Evolutionary conservation across 2,113 vertebrate genomes (phyloP).

Genomic region (Ctenodactylus gundi): DNA sequence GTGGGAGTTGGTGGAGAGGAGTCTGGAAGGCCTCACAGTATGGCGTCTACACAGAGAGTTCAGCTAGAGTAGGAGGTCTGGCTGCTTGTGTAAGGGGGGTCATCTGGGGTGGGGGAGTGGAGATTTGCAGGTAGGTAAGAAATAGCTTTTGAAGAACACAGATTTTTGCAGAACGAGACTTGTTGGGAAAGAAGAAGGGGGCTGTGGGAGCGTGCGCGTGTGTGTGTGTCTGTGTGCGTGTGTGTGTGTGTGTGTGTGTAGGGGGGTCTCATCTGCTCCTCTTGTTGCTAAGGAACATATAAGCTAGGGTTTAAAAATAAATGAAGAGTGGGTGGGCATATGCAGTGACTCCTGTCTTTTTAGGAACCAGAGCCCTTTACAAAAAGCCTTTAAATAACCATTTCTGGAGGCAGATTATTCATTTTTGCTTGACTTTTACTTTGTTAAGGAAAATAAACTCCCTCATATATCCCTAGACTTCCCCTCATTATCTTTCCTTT

Average conservation of each 20-base stretch:
- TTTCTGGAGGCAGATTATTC: constrained; percentile 74
- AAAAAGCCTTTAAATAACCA: constrained; percentile 77
- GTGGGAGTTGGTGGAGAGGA: background rate
- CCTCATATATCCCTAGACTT: constrained; percentile 63
- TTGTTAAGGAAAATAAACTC: constrained; percentile 69
- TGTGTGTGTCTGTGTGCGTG: background rate
- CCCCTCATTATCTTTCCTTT: constrained; percentile 67
- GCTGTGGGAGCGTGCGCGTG: background rate
- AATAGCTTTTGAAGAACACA: background rate
- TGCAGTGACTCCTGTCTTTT: constrained; percentile 71
- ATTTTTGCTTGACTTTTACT: constrained; percentile 73
- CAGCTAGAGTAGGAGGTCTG: background rate
- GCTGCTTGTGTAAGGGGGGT: background rate
- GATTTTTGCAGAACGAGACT: constrained; percentile 25
- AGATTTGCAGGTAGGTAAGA: constrained; percentile 29
- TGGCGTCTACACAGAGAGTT: background rate
- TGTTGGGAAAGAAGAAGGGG: background rate
- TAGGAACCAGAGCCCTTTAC: constrained; percentile 76
- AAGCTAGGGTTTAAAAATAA: constrained; percentile 75
- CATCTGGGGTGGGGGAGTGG: constrained; percentile 16
- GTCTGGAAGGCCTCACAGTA: background rate
- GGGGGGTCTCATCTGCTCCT: constrained; percentile 73
- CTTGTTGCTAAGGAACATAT: constrained; percentile 76
- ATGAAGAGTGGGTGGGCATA: constrained; percentile 66
- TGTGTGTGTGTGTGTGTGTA: constrained; percentile 24